Evolutionary conservation across 2,797 vertebrate species (phyloP).

Genomic region (Mus minutoides): DNA sequence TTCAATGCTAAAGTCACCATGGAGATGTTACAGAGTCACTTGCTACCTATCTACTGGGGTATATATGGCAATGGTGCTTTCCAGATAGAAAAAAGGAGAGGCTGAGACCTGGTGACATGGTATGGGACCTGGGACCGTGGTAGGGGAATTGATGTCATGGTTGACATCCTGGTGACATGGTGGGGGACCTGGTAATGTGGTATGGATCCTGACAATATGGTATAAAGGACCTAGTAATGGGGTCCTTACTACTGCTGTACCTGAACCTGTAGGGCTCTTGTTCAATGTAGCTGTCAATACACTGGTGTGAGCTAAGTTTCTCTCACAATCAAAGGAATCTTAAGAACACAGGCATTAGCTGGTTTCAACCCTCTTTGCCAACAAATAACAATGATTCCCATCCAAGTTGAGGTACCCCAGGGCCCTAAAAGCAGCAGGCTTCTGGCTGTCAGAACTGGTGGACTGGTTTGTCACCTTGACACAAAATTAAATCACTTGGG

Average conservation of each 20-base stretch:
- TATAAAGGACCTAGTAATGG: background rate
- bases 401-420: background rate
- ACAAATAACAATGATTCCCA: background rate
- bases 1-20: background rate
- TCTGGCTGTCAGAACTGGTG: background rate
- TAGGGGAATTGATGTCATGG: background rate
- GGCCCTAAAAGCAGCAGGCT: background rate
- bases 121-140: fast-evolving
- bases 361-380: background rate
- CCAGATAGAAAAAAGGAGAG: background rate
- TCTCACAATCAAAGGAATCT: background rate
- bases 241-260: background rate
- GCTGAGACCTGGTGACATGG: background rate
- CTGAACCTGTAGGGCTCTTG: background rate
- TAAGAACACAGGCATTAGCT: background rate
- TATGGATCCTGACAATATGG: background rate
- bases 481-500: background rate
- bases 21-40: too few relatives aligned
- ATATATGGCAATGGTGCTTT: background rate
- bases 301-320: background rate
- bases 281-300: background rate
- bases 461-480: background rate
- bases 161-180: background rate
- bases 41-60: background rate
- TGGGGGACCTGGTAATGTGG: background rate